Evolutionary conservation across 1,140 invertebrate genomes (phyloP).

Genomic region (Tetramorium alpestre): DNA sequence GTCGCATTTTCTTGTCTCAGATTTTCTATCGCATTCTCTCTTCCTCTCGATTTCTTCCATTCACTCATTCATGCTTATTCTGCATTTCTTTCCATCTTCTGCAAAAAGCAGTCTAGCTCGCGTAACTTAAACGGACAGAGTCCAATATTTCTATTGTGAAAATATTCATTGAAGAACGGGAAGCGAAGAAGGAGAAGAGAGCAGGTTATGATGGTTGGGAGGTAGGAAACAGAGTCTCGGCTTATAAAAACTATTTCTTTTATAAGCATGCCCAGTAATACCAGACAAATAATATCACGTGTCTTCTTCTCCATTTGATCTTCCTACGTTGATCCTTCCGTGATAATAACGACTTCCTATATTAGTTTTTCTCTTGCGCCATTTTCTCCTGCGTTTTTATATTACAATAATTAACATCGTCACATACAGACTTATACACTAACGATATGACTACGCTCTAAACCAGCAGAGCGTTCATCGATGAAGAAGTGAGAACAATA

Average conservation of each 20-base stretch:
- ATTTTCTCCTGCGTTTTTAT: conserved; percentile 71
- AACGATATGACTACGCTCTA: conserved; percentile 85
- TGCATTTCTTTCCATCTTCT: conserved; percentile 41
- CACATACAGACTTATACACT: conserved; percentile 84
- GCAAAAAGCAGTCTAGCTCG: conserved; percentile 70
- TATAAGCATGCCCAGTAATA: conserved; percentile 80
- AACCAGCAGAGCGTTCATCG: conserved; percentile 84
- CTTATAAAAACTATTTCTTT: conserved; percentile 82
- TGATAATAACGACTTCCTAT: conserved; percentile 75
- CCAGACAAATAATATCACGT: conserved; percentile 77
- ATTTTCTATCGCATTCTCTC: background rate
- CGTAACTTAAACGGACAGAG: conserved; percentile 76
- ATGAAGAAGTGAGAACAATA: conserved; percentile 81
- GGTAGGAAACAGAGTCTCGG: conserved; percentile 78
- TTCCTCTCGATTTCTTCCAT: background rate
- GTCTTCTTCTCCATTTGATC: conserved; percentile 46
- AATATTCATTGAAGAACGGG: conserved; percentile 75
- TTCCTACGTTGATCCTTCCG: conserved; percentile 32
- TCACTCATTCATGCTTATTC: conserved; percentile 28
- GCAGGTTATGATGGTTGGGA: conserved; percentile 29
- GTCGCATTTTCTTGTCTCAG: background rate
- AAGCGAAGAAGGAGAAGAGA: background rate
- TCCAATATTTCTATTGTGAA: conserved; percentile 67
- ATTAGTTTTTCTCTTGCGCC: conserved; percentile 38
- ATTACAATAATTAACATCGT: conserved; percentile 85